Evolutionary conservation across 2,797 vertebrate species (phyloP).

Genomic region (Spondyliosoma cantharus): DNA sequence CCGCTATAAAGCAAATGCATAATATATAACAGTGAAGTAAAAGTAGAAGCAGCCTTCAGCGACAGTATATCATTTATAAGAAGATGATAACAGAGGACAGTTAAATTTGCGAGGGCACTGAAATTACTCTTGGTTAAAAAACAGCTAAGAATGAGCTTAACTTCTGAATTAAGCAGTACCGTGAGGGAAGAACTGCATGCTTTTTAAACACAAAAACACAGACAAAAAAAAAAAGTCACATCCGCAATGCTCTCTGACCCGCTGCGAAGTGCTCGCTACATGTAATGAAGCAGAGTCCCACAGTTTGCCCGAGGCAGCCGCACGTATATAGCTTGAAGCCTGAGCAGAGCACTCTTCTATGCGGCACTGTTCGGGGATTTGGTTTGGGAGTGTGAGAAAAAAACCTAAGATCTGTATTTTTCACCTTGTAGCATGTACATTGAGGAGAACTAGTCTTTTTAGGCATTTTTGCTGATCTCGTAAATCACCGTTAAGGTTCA

Average conservation of each 20-base stretch:
- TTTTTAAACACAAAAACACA: constrained; percentile 12
- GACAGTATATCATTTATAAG: constrained; percentile 8
- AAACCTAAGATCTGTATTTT: constrained; percentile 32
- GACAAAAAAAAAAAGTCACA: not conserved
- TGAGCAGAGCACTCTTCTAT: constrained; percentile 46
- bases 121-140: constrained; percentile 1
- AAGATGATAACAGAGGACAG: constrained; percentile 15
- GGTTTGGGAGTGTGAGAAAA: constrained; percentile 40
- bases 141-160: constrained; percentile 5
- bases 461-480: constrained; percentile 29
- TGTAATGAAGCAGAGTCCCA: constrained; percentile 41
- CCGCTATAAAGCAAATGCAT: constrained; percentile 18
- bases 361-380: constrained; percentile 47
- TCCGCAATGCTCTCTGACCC: constrained; percentile 30
- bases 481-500: constrained; percentile 8
- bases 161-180: constrained; percentile 10
- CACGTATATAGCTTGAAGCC: constrained; percentile 49
- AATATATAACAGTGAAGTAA: constrained; percentile 3
- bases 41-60: constrained; percentile 12
- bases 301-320: constrained; percentile 52
- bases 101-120: not conserved
- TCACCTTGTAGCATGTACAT: constrained; percentile 27
- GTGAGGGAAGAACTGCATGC: not conserved
- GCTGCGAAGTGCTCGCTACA: constrained; percentile 32
- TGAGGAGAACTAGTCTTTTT: constrained; percentile 15